These are phyloP conservation scores for Oikopleura vanhoeffeni DNA, from an alignment of 23 tunicate genomes.

Conservation along the genomic window DNA sequence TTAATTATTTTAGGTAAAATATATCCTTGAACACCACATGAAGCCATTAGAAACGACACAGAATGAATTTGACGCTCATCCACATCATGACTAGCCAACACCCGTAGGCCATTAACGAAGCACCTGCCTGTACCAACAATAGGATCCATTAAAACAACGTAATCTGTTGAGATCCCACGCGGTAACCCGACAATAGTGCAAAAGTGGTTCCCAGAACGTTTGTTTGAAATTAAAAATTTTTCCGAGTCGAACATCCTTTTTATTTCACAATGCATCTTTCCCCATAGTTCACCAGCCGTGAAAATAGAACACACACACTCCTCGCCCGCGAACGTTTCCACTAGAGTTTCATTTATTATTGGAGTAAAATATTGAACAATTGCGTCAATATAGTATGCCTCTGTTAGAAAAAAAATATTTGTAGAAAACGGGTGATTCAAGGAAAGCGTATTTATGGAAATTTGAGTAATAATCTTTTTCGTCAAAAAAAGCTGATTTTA, in stretches of 20 bases:
- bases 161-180: slow-evolving; percentile 55
- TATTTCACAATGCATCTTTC: slow-evolving; percentile 61
- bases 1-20: too few relatives aligned
- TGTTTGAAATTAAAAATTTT: slow-evolving; percentile 81
- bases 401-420: too few relatives aligned
- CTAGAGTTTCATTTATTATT: slow-evolving; percentile 36
- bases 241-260: slow-evolving; percentile 81
- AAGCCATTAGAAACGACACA: slow-evolving; percentile 81
- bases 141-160: slow-evolving; percentile 92
- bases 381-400: too few relatives aligned
- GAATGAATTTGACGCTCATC: slow-evolving; percentile 54
- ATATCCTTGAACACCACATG: slow-evolving; percentile 84
- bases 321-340: slow-evolving; percentile 63
- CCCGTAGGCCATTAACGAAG: slow-evolving; percentile 83
- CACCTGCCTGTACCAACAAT: slow-evolving; percentile 90
- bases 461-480: too few relatives aligned
- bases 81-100: slow-evolving; percentile 87
- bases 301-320: slow-evolving; percentile 22
- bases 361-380: slow-evolving; percentile 39
- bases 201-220: slow-evolving; percentile 61
- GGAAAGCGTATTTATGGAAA: too few relatives aligned
- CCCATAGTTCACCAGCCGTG: slow-evolving; percentile 92
- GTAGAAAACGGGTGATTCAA: too few relatives aligned
- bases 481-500: too few relatives aligned
- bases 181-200: slow-evolving; percentile 71